Conservation (phyloP, 2,113 vertebrate species). For the Nycticryphes semicollaris region DNA sequence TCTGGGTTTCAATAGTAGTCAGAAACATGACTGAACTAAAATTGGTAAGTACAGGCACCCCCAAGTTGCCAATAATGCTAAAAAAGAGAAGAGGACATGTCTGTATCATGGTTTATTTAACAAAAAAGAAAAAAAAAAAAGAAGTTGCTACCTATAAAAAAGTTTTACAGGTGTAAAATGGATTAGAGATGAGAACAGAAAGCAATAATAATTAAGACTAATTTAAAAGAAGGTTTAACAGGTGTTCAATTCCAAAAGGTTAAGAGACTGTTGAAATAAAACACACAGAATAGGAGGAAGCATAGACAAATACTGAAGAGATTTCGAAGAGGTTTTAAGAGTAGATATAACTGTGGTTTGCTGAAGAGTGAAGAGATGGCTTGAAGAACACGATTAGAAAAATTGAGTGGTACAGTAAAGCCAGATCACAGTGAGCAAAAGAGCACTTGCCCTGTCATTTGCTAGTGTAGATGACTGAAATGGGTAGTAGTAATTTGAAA, state of each 20-base stretch:
- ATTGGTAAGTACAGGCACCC: background rate
- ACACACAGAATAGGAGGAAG: background rate
- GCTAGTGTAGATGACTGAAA: background rate
- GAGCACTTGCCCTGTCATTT: background rate
- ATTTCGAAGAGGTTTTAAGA: background rate
- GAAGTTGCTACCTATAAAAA: too few species aligned
- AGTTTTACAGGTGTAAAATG: background rate
- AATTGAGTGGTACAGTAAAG: background rate
- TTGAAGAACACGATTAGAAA: background rate
- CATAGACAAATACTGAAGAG: background rate
- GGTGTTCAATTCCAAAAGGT: background rate
- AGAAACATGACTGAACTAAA: background rate
- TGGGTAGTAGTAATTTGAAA: background rate
- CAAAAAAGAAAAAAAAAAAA: too few species aligned
- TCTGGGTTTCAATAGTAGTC: background rate
- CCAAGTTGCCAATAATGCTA: background rate
- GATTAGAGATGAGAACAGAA: background rate
- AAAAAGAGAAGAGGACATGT: background rate
- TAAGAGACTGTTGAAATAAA: conserved; percentile 4
- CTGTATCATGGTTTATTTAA: background rate
- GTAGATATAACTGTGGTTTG: background rate
- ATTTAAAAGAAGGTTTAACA: background rate
- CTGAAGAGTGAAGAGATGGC: background rate
- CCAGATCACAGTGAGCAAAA: background rate
- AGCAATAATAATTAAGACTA: background rate